These are phyloP conservation scores for Gopherus flavomarginatus DNA, from an alignment of 2,113 vertebrate genomes.

Conservation along the genomic window DNA sequence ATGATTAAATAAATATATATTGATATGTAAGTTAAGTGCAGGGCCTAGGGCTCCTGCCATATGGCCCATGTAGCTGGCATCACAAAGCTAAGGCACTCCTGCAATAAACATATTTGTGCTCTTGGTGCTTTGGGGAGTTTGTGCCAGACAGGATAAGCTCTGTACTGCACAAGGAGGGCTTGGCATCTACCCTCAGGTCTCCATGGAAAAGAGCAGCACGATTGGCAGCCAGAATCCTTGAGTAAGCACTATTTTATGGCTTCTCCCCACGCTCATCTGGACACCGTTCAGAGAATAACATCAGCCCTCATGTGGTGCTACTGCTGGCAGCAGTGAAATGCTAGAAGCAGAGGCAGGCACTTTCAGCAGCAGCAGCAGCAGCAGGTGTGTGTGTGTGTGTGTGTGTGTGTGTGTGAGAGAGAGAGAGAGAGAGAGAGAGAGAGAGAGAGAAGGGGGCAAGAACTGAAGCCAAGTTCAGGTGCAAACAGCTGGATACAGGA, in stretches of 20 bases:
- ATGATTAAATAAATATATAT: neutral
- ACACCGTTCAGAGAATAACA: neutral
- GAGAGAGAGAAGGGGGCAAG: neutral
- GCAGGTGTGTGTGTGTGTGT: neutral
- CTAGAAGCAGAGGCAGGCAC: neutral
- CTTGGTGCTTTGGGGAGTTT: neutral
- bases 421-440: too few relatives aligned
- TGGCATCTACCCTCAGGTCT: neutral
- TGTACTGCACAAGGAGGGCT: neutral
- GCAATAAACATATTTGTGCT: neutral
- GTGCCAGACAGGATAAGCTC: neutral
- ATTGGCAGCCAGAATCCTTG: neutral
- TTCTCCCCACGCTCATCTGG: neutral
- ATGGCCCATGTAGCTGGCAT: neutral
- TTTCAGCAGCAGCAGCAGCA: neutral
- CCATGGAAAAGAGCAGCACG: neutral
- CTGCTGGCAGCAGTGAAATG: neutral
- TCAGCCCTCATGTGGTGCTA: neutral
- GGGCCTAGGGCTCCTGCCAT: neutral
- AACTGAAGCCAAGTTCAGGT: conserved; percentile 33
- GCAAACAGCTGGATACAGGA: conserved; percentile 9
- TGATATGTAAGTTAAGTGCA: neutral
- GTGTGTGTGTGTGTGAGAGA: too few relatives aligned
- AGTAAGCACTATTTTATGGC: neutral
- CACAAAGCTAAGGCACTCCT: neutral